Conservation (phyloP, 2,113 vertebrate genomes). For the Aptenodytes patagonicus region DNA sequence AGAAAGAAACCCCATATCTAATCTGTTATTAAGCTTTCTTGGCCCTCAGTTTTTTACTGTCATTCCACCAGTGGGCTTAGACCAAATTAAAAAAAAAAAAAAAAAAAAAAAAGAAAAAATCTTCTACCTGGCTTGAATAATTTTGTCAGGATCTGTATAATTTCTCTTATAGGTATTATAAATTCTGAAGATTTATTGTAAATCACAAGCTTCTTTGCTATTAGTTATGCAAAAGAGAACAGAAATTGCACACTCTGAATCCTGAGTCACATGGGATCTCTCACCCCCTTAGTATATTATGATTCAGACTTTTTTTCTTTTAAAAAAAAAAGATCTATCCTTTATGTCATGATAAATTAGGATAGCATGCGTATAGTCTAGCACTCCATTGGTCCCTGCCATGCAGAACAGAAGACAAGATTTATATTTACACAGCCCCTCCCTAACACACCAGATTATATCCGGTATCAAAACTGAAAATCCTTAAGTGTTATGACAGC, state of each 20-base stretch:
- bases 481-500: neutral
- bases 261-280: neutral
- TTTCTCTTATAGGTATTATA: neutral
- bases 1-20: neutral
- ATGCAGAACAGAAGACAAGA: neutral
- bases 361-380: neutral
- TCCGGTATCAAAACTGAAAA: neutral
- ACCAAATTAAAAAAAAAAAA: neutral
- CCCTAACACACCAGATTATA: neutral
- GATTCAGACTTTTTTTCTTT: neutral
- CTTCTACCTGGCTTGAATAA: neutral
- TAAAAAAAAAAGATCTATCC: neutral
- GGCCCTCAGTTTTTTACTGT: neutral
- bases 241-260: neutral
- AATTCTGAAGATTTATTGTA: neutral
- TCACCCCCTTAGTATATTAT: neutral
- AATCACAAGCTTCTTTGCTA: neutral
- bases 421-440: neutral
- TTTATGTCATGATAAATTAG: neutral
- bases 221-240: neutral
- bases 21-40: neutral
- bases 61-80: neutral
- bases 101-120: too few species aligned
- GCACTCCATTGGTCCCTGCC: neutral
- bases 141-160: neutral